Evolutionary conservation across 2,888 invertebrate genomes (phyloP), one percentile per base, ranked within the genome.

Genomic region (Lithophane leautieri): DNA sequence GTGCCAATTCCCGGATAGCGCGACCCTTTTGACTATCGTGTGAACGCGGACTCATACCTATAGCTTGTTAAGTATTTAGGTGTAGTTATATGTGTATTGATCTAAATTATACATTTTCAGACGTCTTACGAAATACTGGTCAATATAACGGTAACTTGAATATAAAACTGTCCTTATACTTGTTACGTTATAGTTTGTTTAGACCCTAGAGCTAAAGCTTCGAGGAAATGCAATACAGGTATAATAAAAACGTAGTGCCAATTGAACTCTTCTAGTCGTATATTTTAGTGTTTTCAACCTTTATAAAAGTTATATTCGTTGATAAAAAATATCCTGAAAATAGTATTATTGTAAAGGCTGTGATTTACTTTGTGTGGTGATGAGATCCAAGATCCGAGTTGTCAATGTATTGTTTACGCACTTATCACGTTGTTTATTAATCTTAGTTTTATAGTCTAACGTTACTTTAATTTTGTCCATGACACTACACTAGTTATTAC

Each of bases 361-460:
- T 96, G 96, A 96, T 92, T 95, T 94, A 91, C 90, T 95, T 95
- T 94, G 90, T 92, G 90, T 91, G 90, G 90, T 92, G 90, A 90
- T 92, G 90, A 90, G 93, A 94, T 93, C 94, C 89, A 91, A 92
- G 93, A 94, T 94, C 92, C 91, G 87, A 84, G 89, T 91, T 90
- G 75, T 89, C 62, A 76, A 68, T 78, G 79, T 85, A 85, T 86
- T 76, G 68, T 79, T 83, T 78, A 62, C 73, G 81, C 78, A 88
- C 73, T 72, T 74, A 70, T 69, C 67, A 79, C 67, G 44, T 72
- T 74, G 40, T 78, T 86, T 73, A 74, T 86, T 78, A 52, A 72
- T 84, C 62, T 80, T 40, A 76, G 76, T 85, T 82, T 74, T 63
- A 60, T 61, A 73, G 60, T 78, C 40, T 70, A 69, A 66, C 62